Conservation (phyloP, 2,888 invertebrate genomes). For the Cactoblastis cactorum region DNA sequence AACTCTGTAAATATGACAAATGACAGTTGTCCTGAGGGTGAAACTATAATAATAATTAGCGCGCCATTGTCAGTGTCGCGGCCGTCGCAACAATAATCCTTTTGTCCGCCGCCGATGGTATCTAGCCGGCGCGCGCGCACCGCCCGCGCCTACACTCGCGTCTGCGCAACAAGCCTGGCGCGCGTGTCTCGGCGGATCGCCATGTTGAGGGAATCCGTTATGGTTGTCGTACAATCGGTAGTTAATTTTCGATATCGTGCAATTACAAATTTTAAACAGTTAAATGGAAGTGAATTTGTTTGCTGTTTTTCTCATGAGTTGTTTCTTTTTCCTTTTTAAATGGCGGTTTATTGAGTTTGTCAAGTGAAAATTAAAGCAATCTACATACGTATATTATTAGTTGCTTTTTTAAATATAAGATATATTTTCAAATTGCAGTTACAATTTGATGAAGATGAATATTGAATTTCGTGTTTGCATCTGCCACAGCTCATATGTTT, state of each 20-base stretch:
- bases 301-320: too few relatives aligned
- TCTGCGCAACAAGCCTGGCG: constrained; percentile 33
- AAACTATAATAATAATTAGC: constrained; percentile 15
- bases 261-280: background rate
- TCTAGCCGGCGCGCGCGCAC: constrained; percentile 29
- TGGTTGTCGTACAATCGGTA: constrained; percentile 52
- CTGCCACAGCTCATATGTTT: too few relatives aligned
- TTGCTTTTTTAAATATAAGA: too few relatives aligned
- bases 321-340: too few relatives aligned
- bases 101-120: constrained; percentile 37
- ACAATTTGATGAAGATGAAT: too few relatives aligned
- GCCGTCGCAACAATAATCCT: constrained; percentile 23
- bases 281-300: too few relatives aligned
- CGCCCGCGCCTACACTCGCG: constrained; percentile 20
- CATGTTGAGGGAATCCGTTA: constrained; percentile 48
- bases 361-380: too few relatives aligned
- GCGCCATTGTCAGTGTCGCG: constrained; percentile 47
- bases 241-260: too few relatives aligned
- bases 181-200: constrained; percentile 27
- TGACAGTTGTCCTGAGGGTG: background rate
- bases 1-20: background rate
- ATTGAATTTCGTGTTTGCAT: too few relatives aligned
- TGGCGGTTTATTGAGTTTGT: too few relatives aligned
- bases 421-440: too few relatives aligned
- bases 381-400: too few relatives aligned